A percentile compares a stretch with the other conserved stretches of the same genome.
phyloP scores from a whole-genome alignment of 1,140 invertebrate genomes.

The Eufriesea mexicana region DNA sequence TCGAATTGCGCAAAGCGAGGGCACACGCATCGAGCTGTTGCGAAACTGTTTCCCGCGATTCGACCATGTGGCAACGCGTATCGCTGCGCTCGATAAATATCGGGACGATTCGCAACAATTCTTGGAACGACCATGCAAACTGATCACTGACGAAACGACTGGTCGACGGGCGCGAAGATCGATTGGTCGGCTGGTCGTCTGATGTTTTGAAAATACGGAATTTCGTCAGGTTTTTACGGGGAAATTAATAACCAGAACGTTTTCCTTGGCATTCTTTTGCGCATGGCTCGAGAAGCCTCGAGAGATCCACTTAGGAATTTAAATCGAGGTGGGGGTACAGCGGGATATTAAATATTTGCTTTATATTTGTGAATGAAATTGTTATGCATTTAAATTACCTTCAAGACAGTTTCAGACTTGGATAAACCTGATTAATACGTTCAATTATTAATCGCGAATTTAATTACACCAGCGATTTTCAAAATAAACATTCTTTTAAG shows the following conservation, averaged over 20 bases:
- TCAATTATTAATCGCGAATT: too few species aligned
- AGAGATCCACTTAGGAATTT: too few species aligned
- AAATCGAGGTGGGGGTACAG: too few species aligned
- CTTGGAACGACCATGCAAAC: slow-evolving; percentile 26
- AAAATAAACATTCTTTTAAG: too few species aligned
- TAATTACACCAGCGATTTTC: too few species aligned
- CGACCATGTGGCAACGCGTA: slow-evolving; percentile 37
- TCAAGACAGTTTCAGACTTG: too few species aligned
- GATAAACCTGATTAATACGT: too few species aligned
- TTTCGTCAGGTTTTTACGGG: neutral
- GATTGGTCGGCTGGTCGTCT: neutral
- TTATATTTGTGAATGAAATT: too few species aligned
- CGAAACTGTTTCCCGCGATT: slow-evolving; percentile 29
- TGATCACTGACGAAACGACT: slow-evolving; percentile 1
- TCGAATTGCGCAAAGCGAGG: slow-evolving; percentile 55
- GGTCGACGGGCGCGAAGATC: neutral
- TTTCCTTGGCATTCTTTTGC: neutral
- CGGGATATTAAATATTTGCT: too few species aligned
- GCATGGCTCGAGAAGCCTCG: too few species aligned
- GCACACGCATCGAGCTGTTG: slow-evolving; percentile 22
- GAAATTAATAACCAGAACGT: neutral
- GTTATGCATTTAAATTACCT: too few species aligned
- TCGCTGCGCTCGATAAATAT: neutral
- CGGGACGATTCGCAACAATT: slow-evolving; percentile 27
- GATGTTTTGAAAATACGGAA: neutral